Conservation (phyloP, 2,888 invertebrate genomes). For the Osmoderma eremita region DNA sequence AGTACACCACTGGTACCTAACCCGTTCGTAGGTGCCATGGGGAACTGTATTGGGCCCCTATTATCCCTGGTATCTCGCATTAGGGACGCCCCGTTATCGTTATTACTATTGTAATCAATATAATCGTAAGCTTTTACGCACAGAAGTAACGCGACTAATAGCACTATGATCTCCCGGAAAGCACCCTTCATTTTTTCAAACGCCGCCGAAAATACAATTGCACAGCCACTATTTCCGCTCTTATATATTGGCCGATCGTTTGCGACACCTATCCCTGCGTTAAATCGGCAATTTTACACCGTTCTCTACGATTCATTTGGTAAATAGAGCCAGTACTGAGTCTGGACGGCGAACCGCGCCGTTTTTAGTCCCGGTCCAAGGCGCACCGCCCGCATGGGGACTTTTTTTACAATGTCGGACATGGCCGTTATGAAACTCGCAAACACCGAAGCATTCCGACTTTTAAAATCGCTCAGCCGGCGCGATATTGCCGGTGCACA, state of each 20-base stretch:
- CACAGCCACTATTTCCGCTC: no score
- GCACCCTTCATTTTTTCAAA: background rate
- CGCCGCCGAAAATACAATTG: background rate
- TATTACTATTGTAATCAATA: slow-evolving; percentile 7
- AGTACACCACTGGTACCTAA: slow-evolving; percentile 12
- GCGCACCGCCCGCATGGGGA: background rate
- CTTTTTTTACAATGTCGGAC: slow-evolving; percentile 13
- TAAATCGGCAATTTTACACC: slow-evolving; percentile 26
- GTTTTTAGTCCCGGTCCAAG: background rate
- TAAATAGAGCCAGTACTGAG: slow-evolving; percentile 1
- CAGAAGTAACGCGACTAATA: slow-evolving; percentile 5
- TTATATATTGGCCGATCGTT: background rate
- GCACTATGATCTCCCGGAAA: background rate
- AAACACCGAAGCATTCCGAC: background rate
- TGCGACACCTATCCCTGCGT: slow-evolving; percentile 2
- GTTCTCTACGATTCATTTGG: slow-evolving; percentile 14
- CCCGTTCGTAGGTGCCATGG: slow-evolving; percentile 2
- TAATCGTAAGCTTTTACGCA: slow-evolving; percentile 20
- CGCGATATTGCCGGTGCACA: no score
- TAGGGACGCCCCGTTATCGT: background rate
- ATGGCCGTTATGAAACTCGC: slow-evolving; percentile 20
- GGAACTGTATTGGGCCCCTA: slow-evolving; percentile 17
- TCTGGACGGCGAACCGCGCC: background rate
- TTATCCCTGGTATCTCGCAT: slow-evolving; percentile 10
- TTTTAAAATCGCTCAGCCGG: slow-evolving; percentile 30